Evolutionary conservation across 1,140 invertebrate genomes (phyloP), one percentile per base, ranked within the genome.

Genomic region (Frieseomelitta varia): DNA sequence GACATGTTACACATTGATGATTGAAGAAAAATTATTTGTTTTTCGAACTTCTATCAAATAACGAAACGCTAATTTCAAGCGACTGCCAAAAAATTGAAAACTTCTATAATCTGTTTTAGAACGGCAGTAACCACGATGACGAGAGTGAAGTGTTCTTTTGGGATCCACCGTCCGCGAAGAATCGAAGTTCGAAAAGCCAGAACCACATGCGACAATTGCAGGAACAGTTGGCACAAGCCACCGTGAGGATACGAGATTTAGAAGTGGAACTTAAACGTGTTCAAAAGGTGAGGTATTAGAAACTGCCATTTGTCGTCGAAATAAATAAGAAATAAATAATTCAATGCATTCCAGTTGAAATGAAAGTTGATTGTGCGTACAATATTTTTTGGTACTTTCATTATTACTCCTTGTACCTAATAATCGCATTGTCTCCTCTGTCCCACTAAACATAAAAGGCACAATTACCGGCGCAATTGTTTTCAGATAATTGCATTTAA

Each of bases 191-290:
- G 81, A 93, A 79, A 76, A 80, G 78, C 67, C 88, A 91, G 67
- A 92, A 89, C 65, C 91, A 92, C 53, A 82, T 85, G 11, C 88
- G 89, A 30, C 85, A 91, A 4, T 81, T 95, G 14, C 93, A 94
- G 67, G 93, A 95, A 73, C 91, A 94, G 73, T 86, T 94, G 71
- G 90, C 91, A 61, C 92, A 94, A 88, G 93, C 94, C 94, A 91
- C 94, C 93, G 21, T 95, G 90, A 95, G 80, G 85, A 93, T 95
- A 78, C 90, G 86, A 0, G 93, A 95, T 76, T 85, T 95, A 34
- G 94, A 95, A 85, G 82, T 86, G 0, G 92, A 95, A 85, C 78
- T 93, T 15, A 93, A 93, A 91, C 83, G 86, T 8, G 75, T 90
- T 34, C 89, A 91, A 78, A 92, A 91, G 89, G 93, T 94, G 71